phyloP scores from a whole-genome alignment of 1,140 invertebrate species.

The Drosophila simulans region DNA sequence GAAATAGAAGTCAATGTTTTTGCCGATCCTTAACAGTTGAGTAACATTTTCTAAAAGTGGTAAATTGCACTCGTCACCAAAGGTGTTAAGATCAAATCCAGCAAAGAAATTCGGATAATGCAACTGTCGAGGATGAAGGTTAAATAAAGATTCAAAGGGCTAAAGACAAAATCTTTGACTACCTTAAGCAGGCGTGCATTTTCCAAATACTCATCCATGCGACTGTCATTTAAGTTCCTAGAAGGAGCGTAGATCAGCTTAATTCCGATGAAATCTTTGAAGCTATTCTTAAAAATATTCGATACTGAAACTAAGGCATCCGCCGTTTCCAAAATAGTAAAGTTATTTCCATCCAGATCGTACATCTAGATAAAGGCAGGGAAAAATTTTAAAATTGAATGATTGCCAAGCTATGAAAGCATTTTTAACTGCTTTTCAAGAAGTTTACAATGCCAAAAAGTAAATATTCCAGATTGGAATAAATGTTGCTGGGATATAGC shows the following conservation, averaged over 20 bases:
- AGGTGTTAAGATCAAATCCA: constrained; percentile 90
- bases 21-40: constrained; percentile 85
- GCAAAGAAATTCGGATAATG: constrained; percentile 85
- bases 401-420: neutral
- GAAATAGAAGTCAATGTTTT: constrained; percentile 89
- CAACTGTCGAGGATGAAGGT: constrained; percentile 2
- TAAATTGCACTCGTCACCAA: constrained; percentile 88
- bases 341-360: constrained; percentile 87
- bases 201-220: constrained; percentile 85
- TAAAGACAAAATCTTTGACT: neutral
- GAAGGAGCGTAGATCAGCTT: constrained; percentile 90
- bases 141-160: neutral
- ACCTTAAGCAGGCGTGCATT: constrained; percentile 64
- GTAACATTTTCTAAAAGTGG: constrained; percentile 16
- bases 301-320: constrained; percentile 86
- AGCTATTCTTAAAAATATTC: constrained; percentile 85
- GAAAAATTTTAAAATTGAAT: neutral
- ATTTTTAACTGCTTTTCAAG: too few relatives aligned
- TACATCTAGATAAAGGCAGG: constrained; percentile 85
- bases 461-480: neutral
- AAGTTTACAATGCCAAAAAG: too few relatives aligned
- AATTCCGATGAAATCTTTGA: constrained; percentile 88
- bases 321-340: constrained; percentile 86
- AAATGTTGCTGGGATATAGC: neutral
- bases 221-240: constrained; percentile 77